These are phyloP conservation scores for Uropetala carovei DNA, from an alignment of 2,888 invertebrate species.

Conservation along the genomic window DNA sequence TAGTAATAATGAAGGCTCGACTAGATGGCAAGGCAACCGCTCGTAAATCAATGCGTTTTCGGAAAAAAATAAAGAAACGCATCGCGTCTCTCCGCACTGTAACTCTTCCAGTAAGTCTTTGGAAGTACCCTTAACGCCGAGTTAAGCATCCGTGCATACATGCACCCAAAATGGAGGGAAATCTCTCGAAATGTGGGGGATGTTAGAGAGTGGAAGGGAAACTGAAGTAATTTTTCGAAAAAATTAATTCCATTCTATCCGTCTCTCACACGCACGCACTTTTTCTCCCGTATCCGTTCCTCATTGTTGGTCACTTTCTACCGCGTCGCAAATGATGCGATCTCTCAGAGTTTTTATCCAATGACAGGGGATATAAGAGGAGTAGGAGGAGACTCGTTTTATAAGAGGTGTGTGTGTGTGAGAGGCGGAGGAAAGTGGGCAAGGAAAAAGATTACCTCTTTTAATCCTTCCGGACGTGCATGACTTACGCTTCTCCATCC, in stretches of 20 bases:
- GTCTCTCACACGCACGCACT: not conserved
- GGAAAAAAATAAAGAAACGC: not conserved
- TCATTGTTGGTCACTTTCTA: not conserved
- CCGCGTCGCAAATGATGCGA: constrained; percentile 10
- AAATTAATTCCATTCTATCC: not conserved
- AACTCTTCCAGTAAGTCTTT: not conserved
- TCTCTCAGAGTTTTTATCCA: not conserved
- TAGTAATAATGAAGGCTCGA: not conserved
- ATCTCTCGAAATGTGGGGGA: not conserved
- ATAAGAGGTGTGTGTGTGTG: not conserved
- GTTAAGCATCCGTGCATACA: not conserved
- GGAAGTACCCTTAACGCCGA: not conserved
- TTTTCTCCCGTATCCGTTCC: not conserved
- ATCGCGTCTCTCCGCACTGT: not conserved
- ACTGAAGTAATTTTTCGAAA: not conserved
- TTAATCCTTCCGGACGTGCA: constrained; percentile 53
- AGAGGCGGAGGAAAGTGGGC: not conserved
- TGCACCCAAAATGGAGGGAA: not conserved
- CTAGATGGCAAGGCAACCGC: not conserved
- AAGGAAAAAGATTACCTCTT: constrained; percentile 52
- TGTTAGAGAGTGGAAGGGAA: not conserved
- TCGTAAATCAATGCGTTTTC: not conserved
- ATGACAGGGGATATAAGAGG: not conserved
- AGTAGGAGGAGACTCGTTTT: too few relatives aligned
- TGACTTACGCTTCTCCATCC: constrained; percentile 59